These are phyloP conservation scores for Sycophaga agraensis DNA, from an alignment of 1,140 invertebrate genomes.

Conservation along the genomic window DNA sequence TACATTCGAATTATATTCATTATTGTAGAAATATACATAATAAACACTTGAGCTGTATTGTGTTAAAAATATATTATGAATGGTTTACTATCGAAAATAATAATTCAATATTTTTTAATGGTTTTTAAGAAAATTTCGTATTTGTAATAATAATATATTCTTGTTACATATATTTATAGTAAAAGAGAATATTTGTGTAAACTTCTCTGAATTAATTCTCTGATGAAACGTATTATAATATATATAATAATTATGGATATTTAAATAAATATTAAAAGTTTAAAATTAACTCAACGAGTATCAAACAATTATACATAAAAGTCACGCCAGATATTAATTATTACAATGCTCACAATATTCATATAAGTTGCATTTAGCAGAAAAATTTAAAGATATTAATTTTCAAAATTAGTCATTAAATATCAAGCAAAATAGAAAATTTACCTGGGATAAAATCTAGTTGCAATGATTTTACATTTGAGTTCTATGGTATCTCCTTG, in stretches of 20 bases:
- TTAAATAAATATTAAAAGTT: background rate
- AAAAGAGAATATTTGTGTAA: no score
- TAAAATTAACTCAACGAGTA: background rate
- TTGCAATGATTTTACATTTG: conserved; percentile 66
- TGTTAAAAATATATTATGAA: background rate
- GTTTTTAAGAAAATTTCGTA: no score
- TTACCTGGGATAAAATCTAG: background rate
- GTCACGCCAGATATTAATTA: background rate
- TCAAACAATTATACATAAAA: no score
- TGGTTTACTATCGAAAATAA: background rate
- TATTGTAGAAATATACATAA: conserved; percentile 70
- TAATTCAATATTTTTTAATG: background rate
- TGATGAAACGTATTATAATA: no score
- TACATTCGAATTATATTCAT: no score
- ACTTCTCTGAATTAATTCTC: no score
- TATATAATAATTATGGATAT: background rate
- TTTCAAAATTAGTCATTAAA: no score
- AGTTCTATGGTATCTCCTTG: conserved; percentile 74
- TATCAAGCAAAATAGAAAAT: background rate
- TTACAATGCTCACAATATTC: background rate
- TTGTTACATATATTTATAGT: no score
- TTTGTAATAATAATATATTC: no score
- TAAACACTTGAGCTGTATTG: conserved; percentile 67
- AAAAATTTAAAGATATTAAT: no score
- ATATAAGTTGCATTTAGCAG: no score